phyloP scores from a whole-genome alignment of 2,797 vertebrate species.

The Passerculus sandwichensis region DNA sequence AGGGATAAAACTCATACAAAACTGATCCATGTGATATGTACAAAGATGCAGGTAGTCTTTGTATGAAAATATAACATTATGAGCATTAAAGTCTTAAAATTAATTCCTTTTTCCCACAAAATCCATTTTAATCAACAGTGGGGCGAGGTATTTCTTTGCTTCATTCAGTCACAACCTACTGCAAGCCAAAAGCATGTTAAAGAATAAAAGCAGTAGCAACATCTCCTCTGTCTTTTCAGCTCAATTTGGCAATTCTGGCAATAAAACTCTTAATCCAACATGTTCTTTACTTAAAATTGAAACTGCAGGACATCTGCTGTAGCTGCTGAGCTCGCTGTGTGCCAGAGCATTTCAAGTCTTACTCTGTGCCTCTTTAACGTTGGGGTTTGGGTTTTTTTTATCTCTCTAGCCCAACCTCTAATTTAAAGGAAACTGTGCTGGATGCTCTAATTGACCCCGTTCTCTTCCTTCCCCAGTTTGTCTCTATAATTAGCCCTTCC shows the following conservation, averaged over 20 bases:
- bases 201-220: not conserved
- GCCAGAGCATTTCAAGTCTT: conserved; percentile 7
- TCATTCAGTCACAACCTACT: not conserved
- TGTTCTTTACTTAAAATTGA: not conserved
- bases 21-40: not conserved
- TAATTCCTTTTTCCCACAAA: not conserved
- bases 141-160: not conserved
- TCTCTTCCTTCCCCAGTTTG: conserved; percentile 73
- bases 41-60: not conserved
- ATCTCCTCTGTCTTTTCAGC: not conserved
- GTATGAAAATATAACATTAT: not conserved
- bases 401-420: conserved; percentile 64
- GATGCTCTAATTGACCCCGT: conserved; percentile 71
- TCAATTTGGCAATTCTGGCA: not conserved
- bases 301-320: not conserved
- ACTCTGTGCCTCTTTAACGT: not conserved
- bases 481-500: conserved; percentile 76
- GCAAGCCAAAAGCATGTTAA: not conserved
- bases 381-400: not conserved
- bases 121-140: not conserved
- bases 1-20: not conserved
- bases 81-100: not conserved
- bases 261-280: not conserved
- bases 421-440: conserved; percentile 75
- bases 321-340: not conserved